Evolutionary conservation across 2,113 vertebrate genomes (phyloP).

Genomic region (Dunckerocampus dactyliophorus): DNA sequence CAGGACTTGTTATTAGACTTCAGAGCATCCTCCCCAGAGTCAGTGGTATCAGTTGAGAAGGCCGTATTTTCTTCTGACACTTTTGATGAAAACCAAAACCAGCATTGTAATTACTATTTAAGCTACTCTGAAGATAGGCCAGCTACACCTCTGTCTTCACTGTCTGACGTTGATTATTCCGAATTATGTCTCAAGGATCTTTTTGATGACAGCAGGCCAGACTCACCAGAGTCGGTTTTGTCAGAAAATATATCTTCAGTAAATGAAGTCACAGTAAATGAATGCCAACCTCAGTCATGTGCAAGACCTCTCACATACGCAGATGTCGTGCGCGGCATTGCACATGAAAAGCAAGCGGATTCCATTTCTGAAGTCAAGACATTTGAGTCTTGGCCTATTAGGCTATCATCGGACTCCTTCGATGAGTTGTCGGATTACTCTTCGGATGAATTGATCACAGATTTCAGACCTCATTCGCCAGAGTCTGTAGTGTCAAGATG

Average conservation of each 20-base stretch:
- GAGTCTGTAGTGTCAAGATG: slow-evolving; percentile 13
- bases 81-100: neutral
- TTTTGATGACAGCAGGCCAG: slow-evolving; percentile 9
- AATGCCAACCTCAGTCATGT: no score
- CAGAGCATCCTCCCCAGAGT: slow-evolving; percentile 30
- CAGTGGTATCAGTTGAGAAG: slow-evolving; percentile 10
- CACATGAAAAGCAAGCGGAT: neutral
- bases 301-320: slow-evolving; percentile 19
- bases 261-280: neutral
- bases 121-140: slow-evolving; percentile 2
- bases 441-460: neutral
- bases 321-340: slow-evolving; percentile 15
- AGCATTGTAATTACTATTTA: slow-evolving; percentile 40
- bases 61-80: neutral
- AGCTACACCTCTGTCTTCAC: neutral
- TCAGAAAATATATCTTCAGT: neutral
- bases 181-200: neutral
- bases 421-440: no score
- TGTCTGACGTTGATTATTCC: slow-evolving; percentile 7
- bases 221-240: neutral
- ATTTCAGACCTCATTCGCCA: slow-evolving; percentile 9
- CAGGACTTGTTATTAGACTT: neutral
- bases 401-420: neutral
- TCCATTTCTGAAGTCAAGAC: neutral
- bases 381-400: neutral